Percentiles rank a stretch among this genome's conserved stretches.
phyloP scores from a whole-genome alignment of 2,113 vertebrate species.

The Addax nasomaculatus region DNA sequence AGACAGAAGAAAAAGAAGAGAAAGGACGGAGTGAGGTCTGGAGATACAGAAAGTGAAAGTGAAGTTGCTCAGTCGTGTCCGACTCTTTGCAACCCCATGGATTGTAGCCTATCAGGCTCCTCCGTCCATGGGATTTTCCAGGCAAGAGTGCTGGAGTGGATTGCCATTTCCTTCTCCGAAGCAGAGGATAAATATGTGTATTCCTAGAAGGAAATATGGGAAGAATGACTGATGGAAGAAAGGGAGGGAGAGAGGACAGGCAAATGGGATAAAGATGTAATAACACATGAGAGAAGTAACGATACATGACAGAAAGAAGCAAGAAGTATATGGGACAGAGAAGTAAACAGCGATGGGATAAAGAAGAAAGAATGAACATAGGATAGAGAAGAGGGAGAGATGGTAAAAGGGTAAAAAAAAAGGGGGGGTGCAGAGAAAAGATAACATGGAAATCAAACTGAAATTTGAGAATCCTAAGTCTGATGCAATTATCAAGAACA shows the following conservation, averaged over 20 bases:
- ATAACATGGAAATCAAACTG: neutral
- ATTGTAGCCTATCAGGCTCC: too few species aligned
- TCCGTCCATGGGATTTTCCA: too few species aligned
- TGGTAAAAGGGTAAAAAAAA: neutral
- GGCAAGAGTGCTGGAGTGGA: too few species aligned
- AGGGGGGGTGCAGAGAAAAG: neutral
- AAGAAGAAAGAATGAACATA: neutral
- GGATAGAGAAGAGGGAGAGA: neutral
- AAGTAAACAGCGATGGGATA: neutral
- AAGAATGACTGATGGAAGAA: neutral
- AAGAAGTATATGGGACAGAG: neutral
- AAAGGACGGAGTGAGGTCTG: neutral
- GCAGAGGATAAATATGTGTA: neutral
- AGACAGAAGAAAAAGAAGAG: neutral
- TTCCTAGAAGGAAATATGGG: neutral
- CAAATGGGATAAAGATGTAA: neutral
- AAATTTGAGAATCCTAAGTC: neutral
- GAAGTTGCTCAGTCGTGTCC: too few species aligned
- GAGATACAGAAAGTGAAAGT: neutral
- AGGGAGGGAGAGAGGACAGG: neutral
- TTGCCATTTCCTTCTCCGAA: neutral
- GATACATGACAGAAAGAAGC: neutral
- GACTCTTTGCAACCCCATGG: too few species aligned
- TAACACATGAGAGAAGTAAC: neutral
- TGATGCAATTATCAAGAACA: neutral